Evolutionary conservation across 2,797 vertebrate genomes (phyloP).

Genomic region (Champsocephalus esox): DNA sequence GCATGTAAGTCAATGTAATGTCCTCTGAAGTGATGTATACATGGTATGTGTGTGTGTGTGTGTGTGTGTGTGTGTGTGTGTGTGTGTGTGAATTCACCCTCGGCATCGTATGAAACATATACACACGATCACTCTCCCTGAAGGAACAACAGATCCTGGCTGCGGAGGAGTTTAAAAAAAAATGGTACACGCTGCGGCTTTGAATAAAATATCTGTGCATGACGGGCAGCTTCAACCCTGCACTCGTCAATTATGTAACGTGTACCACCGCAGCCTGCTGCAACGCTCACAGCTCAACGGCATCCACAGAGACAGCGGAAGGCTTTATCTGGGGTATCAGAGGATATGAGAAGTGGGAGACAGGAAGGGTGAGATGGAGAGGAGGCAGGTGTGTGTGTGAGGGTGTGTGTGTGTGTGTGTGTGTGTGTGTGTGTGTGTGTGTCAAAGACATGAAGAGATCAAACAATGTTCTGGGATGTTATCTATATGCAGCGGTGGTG

Average conservation of each 20-base stretch:
- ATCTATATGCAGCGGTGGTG: conserved; percentile 31
- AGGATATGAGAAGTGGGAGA: conserved; percentile 45
- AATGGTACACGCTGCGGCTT: conserved; percentile 49
- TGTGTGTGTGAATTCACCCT: conserved; percentile 35
- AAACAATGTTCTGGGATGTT: conserved; percentile 52
- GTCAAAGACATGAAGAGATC: conserved; percentile 46
- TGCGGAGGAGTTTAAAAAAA: conserved; percentile 7
- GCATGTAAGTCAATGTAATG: no score
- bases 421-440: conserved; percentile 2
- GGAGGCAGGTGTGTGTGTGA: conserved; percentile 10
- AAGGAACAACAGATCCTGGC: conserved; percentile 45
- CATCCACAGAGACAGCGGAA: conserved; percentile 54
- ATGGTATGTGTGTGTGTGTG: no score
- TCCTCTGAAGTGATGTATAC: no score
- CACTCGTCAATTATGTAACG: conserved; percentile 68
- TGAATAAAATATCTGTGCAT: conserved; percentile 62
- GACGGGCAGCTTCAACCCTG: conserved; percentile 46
- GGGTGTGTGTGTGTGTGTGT: not conserved
- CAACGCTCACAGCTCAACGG: conserved; percentile 32
- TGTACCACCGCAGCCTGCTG: conserved; percentile 27
- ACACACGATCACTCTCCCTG: conserved; percentile 52
- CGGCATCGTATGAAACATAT: conserved; percentile 33
- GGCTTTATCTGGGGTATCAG: conserved; percentile 51
- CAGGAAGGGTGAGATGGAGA: conserved; percentile 5
- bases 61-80: no score